A percentile compares a stretch with the other conserved stretches of the same genome.
phyloP scores from a whole-genome alignment of 2,113 vertebrate species.

The Pitta sordida region DNA sequence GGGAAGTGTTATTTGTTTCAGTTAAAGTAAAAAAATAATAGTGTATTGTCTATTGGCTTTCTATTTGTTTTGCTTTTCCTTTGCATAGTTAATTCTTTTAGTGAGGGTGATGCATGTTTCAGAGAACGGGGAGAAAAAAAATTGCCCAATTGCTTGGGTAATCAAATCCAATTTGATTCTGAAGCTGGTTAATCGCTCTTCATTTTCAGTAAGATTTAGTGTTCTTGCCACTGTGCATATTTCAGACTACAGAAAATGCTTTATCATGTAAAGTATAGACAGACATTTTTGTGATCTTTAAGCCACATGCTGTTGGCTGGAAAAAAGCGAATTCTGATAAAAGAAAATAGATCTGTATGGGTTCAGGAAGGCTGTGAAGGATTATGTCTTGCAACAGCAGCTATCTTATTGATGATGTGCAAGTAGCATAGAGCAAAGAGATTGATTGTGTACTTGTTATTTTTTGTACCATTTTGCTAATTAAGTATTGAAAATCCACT shows the following conservation, averaged over 20 bases:
- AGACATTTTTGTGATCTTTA: slow-evolving; percentile 71
- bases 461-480: slow-evolving; percentile 79
- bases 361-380: slow-evolving; percentile 65
- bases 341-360: slow-evolving; percentile 56
- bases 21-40: slow-evolving; percentile 36
- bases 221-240: slow-evolving; percentile 69
- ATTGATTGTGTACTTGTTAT: slow-evolving; percentile 74
- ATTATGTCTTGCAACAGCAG: slow-evolving; percentile 67
- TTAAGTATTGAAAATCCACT: no score
- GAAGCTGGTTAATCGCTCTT: slow-evolving; percentile 67
- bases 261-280: slow-evolving; percentile 81
- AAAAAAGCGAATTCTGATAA: slow-evolving; percentile 70
- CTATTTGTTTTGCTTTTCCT: slow-evolving; percentile 28
- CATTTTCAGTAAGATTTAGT: slow-evolving; percentile 41
- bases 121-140: not conserved
- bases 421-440: slow-evolving; percentile 75
- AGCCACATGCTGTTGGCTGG: slow-evolving; percentile 67
- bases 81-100: slow-evolving; percentile 20
- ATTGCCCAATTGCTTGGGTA: not conserved
- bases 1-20: slow-evolving; percentile 45
- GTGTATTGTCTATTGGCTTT: slow-evolving; percentile 49
- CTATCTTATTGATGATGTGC: slow-evolving; percentile 78
- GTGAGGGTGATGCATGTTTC: not conserved
- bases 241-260: slow-evolving; percentile 73
- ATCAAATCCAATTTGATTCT: slow-evolving; percentile 58